Percentiles rank a stretch among this genome's conserved stretches.
These are phyloP conservation scores for Pavo muticus DNA, from an alignment of 2,113 vertebrate genomes.

Conservation along the genomic window DNA sequence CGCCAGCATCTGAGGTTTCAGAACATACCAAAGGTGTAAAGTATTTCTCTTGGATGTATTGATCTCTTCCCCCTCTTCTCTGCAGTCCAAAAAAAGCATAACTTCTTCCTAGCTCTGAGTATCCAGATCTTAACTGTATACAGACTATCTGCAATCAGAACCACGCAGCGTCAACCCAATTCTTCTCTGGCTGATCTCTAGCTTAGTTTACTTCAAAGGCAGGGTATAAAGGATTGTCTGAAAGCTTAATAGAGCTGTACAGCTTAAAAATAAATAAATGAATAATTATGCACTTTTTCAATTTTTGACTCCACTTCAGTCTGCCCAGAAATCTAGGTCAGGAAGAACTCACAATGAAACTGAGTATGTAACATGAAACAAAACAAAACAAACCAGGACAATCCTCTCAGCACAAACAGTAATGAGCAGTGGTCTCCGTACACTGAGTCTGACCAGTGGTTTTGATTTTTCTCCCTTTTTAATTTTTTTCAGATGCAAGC, in stretches of 20 bases:
- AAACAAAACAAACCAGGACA: constrained; percentile 31
- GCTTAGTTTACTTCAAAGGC: constrained; percentile 62
- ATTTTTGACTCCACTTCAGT: constrained; percentile 31
- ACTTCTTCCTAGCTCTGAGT: constrained; percentile 23
- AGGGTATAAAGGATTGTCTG: constrained; percentile 55
- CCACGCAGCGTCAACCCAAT: background rate
- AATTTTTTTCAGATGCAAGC: background rate
- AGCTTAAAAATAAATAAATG: constrained; percentile 66
- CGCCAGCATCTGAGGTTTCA: constrained; percentile 39
- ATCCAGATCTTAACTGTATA: background rate
- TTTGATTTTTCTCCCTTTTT: background rate
- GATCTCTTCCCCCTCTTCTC: background rate
- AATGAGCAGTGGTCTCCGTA: background rate
- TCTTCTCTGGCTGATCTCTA: constrained; percentile 37
- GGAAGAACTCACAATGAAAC: constrained; percentile 35
- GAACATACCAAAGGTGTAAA: constrained; percentile 52
- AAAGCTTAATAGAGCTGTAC: constrained; percentile 59
- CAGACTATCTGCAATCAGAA: background rate
- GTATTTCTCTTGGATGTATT: constrained; percentile 15
- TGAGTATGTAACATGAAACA: constrained; percentile 23
- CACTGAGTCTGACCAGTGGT: background rate
- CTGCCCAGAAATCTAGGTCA: constrained; percentile 56
- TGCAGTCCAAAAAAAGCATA: background rate
- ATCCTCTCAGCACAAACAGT: background rate
- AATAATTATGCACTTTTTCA: constrained; percentile 64